Evolutionary conservation across 2,797 vertebrate species (phyloP).

Genomic region (Crypturellus tataupa): DNA sequence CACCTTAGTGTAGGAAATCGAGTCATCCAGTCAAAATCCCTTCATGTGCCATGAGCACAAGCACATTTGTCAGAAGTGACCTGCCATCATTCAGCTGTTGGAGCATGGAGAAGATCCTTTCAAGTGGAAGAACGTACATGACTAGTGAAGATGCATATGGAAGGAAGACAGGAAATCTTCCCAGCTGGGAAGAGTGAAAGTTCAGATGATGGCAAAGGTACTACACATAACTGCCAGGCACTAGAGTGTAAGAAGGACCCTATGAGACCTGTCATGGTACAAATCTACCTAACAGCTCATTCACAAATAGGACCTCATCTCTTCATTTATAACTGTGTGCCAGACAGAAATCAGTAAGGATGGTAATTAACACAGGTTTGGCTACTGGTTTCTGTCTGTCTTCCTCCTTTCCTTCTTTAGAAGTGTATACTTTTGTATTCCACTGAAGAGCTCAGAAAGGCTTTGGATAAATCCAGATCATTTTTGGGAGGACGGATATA

Average conservation of each 20-base stretch:
- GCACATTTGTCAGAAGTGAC: not conserved
- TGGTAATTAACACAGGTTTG: not conserved
- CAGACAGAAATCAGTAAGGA: not conserved
- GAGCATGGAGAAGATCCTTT: not conserved
- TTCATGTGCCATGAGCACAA: not conserved
- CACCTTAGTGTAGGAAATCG: not conserved
- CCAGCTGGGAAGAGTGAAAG: not conserved
- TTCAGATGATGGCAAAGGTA: not conserved
- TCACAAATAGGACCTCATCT: fast-evolving
- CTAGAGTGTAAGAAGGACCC: not conserved
- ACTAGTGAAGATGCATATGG: not conserved
- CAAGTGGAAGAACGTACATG: not conserved
- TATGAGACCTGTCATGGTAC: too few species aligned
- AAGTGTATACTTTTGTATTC: not conserved
- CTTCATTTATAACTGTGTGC: not conserved
- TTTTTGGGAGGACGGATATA: not conserved
- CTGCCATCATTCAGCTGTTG: not conserved
- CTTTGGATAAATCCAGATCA: not conserved
- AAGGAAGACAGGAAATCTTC: not conserved
- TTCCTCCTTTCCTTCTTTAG: not conserved
- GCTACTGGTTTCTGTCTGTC: not conserved
- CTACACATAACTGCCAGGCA: not conserved
- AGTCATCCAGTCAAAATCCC: not conserved
- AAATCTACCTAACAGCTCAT: too few species aligned
- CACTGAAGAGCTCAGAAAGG: not conserved